phyloP scores from a whole-genome alignment of 2,113 vertebrate species.

The Rhizomys pruinosus region DNA sequence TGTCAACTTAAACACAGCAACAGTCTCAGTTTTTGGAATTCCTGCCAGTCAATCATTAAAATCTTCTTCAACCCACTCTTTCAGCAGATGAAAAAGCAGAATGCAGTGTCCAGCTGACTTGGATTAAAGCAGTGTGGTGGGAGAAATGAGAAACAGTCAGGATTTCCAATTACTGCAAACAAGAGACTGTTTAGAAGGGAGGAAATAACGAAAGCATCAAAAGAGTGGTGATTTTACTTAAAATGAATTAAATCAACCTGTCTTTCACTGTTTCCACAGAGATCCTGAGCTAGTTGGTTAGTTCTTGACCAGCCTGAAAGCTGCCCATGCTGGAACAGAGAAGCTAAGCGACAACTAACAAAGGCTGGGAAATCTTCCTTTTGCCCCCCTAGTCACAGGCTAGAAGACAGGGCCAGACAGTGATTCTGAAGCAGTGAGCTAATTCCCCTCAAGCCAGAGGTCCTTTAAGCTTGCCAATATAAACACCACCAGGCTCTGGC shows the following conservation, averaged over 20 bases:
- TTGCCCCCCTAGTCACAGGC: background rate
- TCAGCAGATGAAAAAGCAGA: constrained; percentile 62
- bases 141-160: constrained; percentile 42
- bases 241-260: constrained; percentile 65
- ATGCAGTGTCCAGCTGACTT: constrained; percentile 51
- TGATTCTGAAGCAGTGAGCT: constrained; percentile 41
- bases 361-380: constrained; percentile 41
- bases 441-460: constrained; percentile 18
- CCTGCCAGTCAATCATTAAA: constrained; percentile 38
- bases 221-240: constrained; percentile 64
- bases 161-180: constrained; percentile 68
- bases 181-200: constrained; percentile 63
- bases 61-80: constrained; percentile 56
- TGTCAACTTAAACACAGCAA: constrained; percentile 25
- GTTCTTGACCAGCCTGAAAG: constrained; percentile 47
- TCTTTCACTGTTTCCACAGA: constrained; percentile 61
- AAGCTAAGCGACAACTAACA: constrained; percentile 44
- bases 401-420: constrained; percentile 40
- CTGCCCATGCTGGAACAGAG: constrained; percentile 31
- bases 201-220: constrained; percentile 70
- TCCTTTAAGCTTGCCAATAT: constrained; percentile 57
- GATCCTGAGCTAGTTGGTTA: constrained; percentile 49
- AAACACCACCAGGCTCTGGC: constrained; percentile 34
- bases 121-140: constrained; percentile 60
- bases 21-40: constrained; percentile 49